Evolutionary conservation across 1,140 invertebrate genomes (phyloP).

Genomic region (Spodoptera frugiperda): DNA sequence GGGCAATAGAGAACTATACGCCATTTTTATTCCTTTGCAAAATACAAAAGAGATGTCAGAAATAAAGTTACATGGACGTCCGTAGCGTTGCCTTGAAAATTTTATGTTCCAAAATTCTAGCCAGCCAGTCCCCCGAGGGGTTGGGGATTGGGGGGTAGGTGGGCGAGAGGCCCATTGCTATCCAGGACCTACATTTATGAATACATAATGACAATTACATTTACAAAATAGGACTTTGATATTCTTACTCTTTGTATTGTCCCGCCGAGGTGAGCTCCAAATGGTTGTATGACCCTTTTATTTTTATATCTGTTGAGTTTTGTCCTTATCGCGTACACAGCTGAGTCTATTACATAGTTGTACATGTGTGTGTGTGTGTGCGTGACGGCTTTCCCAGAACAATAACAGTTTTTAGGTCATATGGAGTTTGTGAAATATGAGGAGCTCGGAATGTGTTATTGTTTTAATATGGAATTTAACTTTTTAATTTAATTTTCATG

Average conservation of each 20-base stretch:
- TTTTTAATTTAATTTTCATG: too few relatives aligned
- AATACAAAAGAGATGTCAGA: conserved; percentile 28
- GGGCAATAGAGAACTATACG: conserved; percentile 8
- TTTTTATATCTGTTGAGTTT: conserved; percentile 29
- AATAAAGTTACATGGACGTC: conserved; percentile 19
- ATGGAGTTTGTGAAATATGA: neutral
- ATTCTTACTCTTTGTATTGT: conserved; percentile 36
- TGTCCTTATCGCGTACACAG: conserved; percentile 1
- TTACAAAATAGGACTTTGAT: conserved; percentile 49
- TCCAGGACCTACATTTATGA: conserved; percentile 47
- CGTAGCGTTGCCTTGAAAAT: conserved; percentile 24
- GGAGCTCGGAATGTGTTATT: neutral
- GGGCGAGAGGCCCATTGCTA: conserved; percentile 19
- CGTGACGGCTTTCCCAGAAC: neutral
- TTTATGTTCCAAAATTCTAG: conserved; percentile 35
- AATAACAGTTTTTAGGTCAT: conserved; percentile 24
- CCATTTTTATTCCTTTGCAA: conserved; percentile 8
- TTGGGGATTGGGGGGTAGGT: neutral
- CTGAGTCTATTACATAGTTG: neutral
- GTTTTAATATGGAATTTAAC: neutral
- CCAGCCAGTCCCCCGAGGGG: conserved; percentile 6
- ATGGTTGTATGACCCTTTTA: conserved; percentile 18
- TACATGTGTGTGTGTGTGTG: neutral
- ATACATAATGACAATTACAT: conserved; percentile 55
- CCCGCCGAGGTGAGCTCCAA: conserved; percentile 11